Evolutionary conservation across 2,888 invertebrate genomes (phyloP).

Genomic region (Micropterix aruncella): DNA sequence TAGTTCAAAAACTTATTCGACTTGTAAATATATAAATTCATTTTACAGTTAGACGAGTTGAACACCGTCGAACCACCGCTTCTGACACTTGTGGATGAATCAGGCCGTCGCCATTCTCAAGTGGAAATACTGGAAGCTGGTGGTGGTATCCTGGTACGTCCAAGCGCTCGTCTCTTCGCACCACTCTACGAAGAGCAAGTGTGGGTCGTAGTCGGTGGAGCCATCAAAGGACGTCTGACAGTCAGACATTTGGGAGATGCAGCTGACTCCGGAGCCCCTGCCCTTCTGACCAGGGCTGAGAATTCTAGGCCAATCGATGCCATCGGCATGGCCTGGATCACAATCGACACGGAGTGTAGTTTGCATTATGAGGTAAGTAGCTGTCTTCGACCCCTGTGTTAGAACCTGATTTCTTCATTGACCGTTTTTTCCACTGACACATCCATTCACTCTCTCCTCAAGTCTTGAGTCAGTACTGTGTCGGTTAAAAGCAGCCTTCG

Average conservation of each 20-base stretch:
- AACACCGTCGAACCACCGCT: constrained; percentile 42
- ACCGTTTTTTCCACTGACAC: too few species aligned
- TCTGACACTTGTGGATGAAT: constrained; percentile 59
- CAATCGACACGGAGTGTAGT: constrained; percentile 67
- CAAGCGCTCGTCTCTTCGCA: constrained; percentile 69
- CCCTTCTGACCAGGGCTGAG: constrained; percentile 46
- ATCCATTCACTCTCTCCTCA: too few species aligned
- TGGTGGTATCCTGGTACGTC: constrained; percentile 62
- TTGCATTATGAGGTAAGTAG: constrained; percentile 60
- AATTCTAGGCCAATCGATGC: constrained; percentile 36
- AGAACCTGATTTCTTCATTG: too few species aligned
- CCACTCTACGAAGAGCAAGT: constrained; percentile 72
- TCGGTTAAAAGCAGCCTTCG: too few species aligned
- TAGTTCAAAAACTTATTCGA: too few species aligned
- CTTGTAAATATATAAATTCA: constrained; percentile 9
- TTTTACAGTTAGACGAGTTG: constrained; percentile 44
- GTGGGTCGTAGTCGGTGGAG: constrained; percentile 49
- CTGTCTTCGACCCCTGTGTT: too few species aligned
- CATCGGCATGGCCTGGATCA: constrained; percentile 71
- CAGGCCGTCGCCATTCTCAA: constrained; percentile 55
- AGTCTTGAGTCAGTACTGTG: too few species aligned
- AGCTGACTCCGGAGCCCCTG: constrained; percentile 53
- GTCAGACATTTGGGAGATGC: constrained; percentile 62
- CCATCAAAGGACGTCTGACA: constrained; percentile 39
- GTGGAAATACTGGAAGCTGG: constrained; percentile 55